A percentile compares a stretch with the other conserved stretches of the same genome.
Conservation (phyloP, 1,140 invertebrate species). For the Bombus picipes region DNA sequence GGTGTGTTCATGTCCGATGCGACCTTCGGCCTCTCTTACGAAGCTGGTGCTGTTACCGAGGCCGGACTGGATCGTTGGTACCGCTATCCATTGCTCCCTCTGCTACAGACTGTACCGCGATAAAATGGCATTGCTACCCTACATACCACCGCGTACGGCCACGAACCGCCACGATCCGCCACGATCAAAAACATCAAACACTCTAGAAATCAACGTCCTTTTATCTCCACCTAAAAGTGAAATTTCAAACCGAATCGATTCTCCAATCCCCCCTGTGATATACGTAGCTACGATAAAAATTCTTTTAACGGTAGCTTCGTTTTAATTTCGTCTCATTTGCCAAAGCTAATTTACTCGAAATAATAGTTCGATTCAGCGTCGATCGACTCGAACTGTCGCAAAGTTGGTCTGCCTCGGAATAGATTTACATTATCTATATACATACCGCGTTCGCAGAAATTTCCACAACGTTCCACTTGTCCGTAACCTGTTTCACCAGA, state of each 20-base stretch:
- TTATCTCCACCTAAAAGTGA: too few relatives aligned
- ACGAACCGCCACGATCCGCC: too few relatives aligned
- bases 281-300: too few relatives aligned
- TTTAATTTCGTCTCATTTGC: too few relatives aligned
- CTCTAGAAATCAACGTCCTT: too few relatives aligned
- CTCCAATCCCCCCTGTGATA: too few relatives aligned
- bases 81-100: constrained; percentile 63
- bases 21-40: constrained; percentile 71
- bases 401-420: too few relatives aligned
- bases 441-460: background rate
- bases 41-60: constrained; percentile 56
- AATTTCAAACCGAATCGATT: too few relatives aligned
- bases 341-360: too few relatives aligned
- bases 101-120: constrained; percentile 11
- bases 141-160: constrained; percentile 61
- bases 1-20: constrained; percentile 72
- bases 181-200: too few relatives aligned
- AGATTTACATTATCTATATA: too few relatives aligned
- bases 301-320: too few relatives aligned
- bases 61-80: constrained; percentile 67
- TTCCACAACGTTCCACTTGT: constrained; percentile 13
- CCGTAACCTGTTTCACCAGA: background rate
- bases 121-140: constrained; percentile 73
- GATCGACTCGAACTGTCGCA: background rate
- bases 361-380: background rate